Percentiles rank a stretch among this genome's conserved stretches.
Conservation (phyloP, 2,888 invertebrate species). For the Ophioninae sp. region DNA sequence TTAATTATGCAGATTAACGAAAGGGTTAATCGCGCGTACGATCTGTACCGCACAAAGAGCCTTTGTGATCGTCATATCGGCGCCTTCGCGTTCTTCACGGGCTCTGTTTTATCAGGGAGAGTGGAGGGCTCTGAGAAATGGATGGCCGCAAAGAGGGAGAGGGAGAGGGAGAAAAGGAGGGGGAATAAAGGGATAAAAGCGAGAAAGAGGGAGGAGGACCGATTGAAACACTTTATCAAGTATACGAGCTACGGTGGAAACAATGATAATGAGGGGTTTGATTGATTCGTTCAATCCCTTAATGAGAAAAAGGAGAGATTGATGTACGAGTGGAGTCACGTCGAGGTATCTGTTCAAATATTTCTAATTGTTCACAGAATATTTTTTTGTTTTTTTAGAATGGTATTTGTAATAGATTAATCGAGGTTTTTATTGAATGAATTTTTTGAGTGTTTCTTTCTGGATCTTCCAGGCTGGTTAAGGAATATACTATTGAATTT, state of each 20-base stretch:
- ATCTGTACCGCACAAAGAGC: conserved; percentile 59
- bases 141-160: conserved; percentile 17
- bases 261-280: conserved; percentile 38
- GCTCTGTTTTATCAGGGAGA: conserved; percentile 19
- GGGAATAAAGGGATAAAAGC: too few relatives aligned
- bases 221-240: conserved; percentile 49
- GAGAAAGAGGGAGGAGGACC: background rate
- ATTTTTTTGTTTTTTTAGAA: too few relatives aligned
- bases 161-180: background rate
- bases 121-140: conserved; percentile 46
- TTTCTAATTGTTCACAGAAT: too few relatives aligned
- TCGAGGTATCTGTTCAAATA: background rate
- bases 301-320: conserved; percentile 9
- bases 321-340: background rate
- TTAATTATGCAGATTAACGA: conserved; percentile 67
- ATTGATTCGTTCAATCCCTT: conserved; percentile 33
- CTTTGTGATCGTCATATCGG: conserved; percentile 60
- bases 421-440: too few relatives aligned
- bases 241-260: background rate
- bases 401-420: too few relatives aligned
- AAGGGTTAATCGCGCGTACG: conserved; percentile 63
- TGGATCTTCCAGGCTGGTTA: too few relatives aligned
- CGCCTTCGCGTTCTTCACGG: conserved; percentile 37
- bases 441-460: too few relatives aligned
- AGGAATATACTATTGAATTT: too few relatives aligned